Evolutionary conservation across 2,888 invertebrate species (phyloP).

Genomic region (Noctuana brunneofusca): DNA sequence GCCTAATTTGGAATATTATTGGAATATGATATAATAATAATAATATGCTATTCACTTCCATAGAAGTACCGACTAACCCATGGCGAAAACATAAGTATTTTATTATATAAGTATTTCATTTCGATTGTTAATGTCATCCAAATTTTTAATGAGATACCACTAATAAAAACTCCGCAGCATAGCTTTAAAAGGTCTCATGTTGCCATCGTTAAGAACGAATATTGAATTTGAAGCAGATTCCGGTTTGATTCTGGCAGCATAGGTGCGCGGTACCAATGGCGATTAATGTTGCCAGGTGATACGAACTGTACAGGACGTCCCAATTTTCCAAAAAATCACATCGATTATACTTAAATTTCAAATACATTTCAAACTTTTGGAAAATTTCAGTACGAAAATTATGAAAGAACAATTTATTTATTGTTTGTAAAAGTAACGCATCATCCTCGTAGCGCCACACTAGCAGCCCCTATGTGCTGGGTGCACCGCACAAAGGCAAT

Average conservation of each 20-base stretch:
- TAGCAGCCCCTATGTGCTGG: too few species aligned
- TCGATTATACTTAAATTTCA: too few species aligned
- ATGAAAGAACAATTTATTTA: too few species aligned
- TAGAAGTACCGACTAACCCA: not conserved
- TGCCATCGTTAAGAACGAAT: slow-evolving; percentile 30
- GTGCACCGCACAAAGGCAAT: too few species aligned
- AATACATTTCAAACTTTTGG: too few species aligned
- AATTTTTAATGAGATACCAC: slow-evolving; percentile 16
- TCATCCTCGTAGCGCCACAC: too few species aligned
- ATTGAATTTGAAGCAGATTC: slow-evolving; percentile 33
- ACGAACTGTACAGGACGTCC: not conserved
- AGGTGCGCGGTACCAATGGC: slow-evolving; percentile 11
- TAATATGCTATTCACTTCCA: not conserved
- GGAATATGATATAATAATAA: too few species aligned
- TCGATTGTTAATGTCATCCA: slow-evolving; percentile 1
- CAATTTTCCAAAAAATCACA: not conserved
- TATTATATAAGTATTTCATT: not conserved
- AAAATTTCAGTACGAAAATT: too few species aligned
- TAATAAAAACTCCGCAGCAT: slow-evolving; percentile 10
- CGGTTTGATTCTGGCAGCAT: slow-evolving; percentile 27
- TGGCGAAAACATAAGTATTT: not conserved
- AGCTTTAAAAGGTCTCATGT: slow-evolving; percentile 14
- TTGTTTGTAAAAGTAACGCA: too few species aligned
- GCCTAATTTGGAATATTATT: too few species aligned
- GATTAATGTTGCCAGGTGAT: not conserved